Base-by-base conservation (phyloP, 2,888 invertebrate species). In the Nemotelus pantherinus region DNA sequence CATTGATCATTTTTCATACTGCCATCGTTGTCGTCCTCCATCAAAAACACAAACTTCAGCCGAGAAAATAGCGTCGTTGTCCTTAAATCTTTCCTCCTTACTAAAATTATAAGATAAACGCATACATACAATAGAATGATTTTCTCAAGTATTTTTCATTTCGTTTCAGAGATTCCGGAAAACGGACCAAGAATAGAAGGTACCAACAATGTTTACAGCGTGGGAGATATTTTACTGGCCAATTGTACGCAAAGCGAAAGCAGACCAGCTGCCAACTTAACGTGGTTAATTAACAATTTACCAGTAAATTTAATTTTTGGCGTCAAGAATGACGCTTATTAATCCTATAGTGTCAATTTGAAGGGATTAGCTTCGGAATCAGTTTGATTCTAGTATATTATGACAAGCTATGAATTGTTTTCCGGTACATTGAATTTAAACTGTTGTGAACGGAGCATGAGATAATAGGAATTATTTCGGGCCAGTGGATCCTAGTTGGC, bases 211-310 rank as follows among this genome's bases (percentile, higher is more conserved):
- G 50, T 77, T 10, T 81, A 79, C 76, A 80, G 87, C 43, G 85
- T 86, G 77, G 85, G 82, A 53, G 80, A 80, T 70, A 80, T 80
- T 41, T 64, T 81, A n/a, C 55, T 68, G 55, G 80, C 79, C 47
- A 81, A 81, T 77, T 81, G 81, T 75, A 77, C 80, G 47, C 50
- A 80, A 39, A 70, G 75, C 55, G 75, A 67, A 60, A 79, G 74
- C 67, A 78, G 78, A 70, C 79, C 81, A 7, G 68, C 77, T 63
- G 79, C 79, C 53, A 81, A 80, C 60, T 78, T 81, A 74, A 80
- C 80, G 55, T 81, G 80, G 80, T 67, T 79, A 71, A 79, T 81
- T 63, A 81, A 81, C 72, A 79, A 79, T 74, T 74, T 77, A 44
- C 71, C 80, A 70, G 81, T 81, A 80, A 80, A 75, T 64, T 70